Evolutionary conservation across 2,888 invertebrate species (phyloP), one percentile per base, ranked within the genome.

Genomic region (Trachelus stipa): DNA sequence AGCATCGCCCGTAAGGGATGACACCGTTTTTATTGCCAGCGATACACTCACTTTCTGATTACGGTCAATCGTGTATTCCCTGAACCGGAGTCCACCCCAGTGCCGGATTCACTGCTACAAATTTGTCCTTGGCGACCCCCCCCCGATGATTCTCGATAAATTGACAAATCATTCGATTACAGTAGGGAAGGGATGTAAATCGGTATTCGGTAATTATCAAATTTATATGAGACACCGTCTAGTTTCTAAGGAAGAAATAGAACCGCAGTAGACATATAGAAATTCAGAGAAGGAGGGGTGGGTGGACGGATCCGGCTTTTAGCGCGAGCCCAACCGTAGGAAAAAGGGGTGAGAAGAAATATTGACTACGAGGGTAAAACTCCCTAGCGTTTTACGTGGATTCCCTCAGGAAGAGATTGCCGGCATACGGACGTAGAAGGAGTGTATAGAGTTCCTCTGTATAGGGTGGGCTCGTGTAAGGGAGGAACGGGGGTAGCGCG

Each of bases 21-120:
- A 88, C 87, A 87, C 84, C 87, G 86, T 87, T 90, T 89, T 90
- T 90, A 90, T 90, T 88, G 89, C 83, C 85, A 85, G 81, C 84
- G 83, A 86, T 80, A 83, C 81, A 68, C 68, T 56, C 82, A 79
- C 80, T 82, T 81, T 85, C 82, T 84, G 85, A 85, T 87, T 85
- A 83, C 83, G 82, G 83, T 80, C 86, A 88, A 89, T 89, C 88
- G 85, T 86, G 6, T 56, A 56, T 56, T 56, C 40, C 40, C 40
- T 4, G 15, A 23, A 56, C 40, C 2, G 23, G 40, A 23, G 40
- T 56, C 23, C 40, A 23, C 40, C 40, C 40, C 40, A 56, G 4
- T 56, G 2, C 40, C 0, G 40, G 15, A 56, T 56, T 56, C 40
- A 9, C 23, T 23, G 40, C 9, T 23, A 56, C 40, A 23, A 56